Percentiles rank a stretch among this genome's conserved stretches.
phyloP scores from a whole-genome alignment of 2,888 invertebrate genomes.

The Eupithecia centaureata region DNA sequence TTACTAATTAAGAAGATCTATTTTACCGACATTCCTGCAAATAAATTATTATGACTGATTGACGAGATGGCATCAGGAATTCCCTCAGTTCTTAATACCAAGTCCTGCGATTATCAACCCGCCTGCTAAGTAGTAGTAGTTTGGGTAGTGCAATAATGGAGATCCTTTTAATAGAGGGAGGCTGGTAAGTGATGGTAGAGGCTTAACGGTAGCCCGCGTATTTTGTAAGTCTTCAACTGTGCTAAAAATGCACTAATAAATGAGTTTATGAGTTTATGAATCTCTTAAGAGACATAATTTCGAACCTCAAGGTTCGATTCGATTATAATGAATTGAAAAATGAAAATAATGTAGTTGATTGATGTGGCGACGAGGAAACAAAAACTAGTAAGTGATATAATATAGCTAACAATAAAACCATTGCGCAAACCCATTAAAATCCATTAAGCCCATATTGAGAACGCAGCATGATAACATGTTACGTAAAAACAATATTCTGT shows the following conservation, averaged over 20 bases:
- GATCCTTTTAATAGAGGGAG: neutral
- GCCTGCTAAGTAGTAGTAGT: neutral
- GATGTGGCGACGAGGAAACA: conserved; percentile 3
- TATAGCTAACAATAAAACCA: conserved; percentile 19
- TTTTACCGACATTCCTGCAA: too few relatives aligned
- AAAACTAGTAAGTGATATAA: conserved; percentile 7
- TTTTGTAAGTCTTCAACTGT: neutral
- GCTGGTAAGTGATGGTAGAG: too few relatives aligned
- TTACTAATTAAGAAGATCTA: too few relatives aligned
- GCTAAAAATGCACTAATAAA: too few relatives aligned
- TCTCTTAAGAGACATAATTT: too few relatives aligned
- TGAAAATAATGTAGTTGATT: conserved; percentile 1
- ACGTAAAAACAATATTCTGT: conserved; percentile 12
- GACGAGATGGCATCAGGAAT: neutral
- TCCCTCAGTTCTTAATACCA: neutral
- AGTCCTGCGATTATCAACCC: neutral
- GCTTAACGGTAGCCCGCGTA: too few relatives aligned
- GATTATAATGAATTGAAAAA: too few relatives aligned
- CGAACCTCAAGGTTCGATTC: too few relatives aligned
- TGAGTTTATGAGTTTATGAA: too few relatives aligned
- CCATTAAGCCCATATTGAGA: conserved; percentile 26
- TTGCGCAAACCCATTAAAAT: conserved; percentile 31
- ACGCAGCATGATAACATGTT: conserved; percentile 21
- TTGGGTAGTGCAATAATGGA: neutral
- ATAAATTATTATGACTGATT: too few relatives aligned